phyloP scores from a whole-genome alignment of 1,140 invertebrate species.

The Drosophila trapezifrons region DNA sequence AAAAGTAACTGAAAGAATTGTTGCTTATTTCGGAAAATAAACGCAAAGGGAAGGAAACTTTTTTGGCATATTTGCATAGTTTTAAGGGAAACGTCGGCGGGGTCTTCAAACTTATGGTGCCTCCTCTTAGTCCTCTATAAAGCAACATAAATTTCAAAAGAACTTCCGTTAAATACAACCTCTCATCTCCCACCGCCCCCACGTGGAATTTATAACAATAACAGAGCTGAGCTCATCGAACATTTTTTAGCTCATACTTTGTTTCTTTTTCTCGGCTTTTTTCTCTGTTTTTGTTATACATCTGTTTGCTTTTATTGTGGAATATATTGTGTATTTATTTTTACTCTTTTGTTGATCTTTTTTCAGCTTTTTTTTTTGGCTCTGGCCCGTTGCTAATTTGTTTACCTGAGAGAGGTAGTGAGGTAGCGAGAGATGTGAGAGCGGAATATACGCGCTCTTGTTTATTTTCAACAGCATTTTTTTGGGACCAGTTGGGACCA shows the following conservation, averaged over 20 bases:
- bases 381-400: constrained; percentile 58
- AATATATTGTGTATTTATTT: constrained; percentile 53
- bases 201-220: constrained; percentile 54
- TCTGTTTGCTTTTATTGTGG: constrained; percentile 64
- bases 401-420: constrained; percentile 57
- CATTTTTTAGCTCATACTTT: constrained; percentile 43
- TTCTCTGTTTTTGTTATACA: constrained; percentile 42
- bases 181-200: background rate
- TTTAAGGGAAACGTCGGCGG: constrained; percentile 8
- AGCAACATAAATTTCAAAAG: constrained; percentile 46
- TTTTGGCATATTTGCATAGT: constrained; percentile 67
- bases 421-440: background rate
- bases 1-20: constrained; percentile 21
- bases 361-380: constrained; percentile 39
- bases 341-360: constrained; percentile 35
- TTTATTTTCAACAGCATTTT: constrained; percentile 62
- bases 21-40: constrained; percentile 17
- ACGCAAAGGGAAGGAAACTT: constrained; percentile 26
- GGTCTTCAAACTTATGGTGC: constrained; percentile 35
- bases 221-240: constrained; percentile 74
- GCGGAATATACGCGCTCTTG: constrained; percentile 28
- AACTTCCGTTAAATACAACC: constrained; percentile 46
- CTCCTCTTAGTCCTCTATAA: constrained; percentile 34
- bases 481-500: constrained; percentile 37
- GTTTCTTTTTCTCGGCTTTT: constrained; percentile 34